Conservation (phyloP, 1,140 invertebrate genomes). For the Sarcophaga bullata region DNA sequence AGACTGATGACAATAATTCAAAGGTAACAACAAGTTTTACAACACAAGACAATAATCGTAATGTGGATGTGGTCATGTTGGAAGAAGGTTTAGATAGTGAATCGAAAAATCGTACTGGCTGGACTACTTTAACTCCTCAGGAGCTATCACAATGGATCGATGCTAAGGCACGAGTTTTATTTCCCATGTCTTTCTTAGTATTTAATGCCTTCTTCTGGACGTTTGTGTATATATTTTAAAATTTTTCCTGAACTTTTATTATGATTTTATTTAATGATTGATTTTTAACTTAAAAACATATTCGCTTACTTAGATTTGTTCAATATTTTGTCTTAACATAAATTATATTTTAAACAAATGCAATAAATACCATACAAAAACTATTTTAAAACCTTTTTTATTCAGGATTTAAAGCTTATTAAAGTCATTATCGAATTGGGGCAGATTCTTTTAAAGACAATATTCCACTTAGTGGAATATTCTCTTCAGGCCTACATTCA, state of each 20-base stretch:
- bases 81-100: slow-evolving; percentile 24
- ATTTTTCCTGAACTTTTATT: neutral
- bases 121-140: slow-evolving; percentile 86
- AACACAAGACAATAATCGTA: slow-evolving; percentile 4
- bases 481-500: no score
- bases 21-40: slow-evolving; percentile 29
- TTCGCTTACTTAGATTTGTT: no score
- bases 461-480: no score
- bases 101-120: slow-evolving; percentile 64
- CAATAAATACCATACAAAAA: no score
- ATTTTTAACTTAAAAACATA: no score
- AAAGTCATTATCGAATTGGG: no score
- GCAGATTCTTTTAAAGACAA: no score
- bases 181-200: slow-evolving; percentile 80
- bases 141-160: slow-evolving; percentile 90
- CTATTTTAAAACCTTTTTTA: no score
- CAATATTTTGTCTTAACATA: no score
- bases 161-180: slow-evolving; percentile 76
- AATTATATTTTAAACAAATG: no score
- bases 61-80: slow-evolving; percentile 8
- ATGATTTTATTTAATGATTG: neutral
- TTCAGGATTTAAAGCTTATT: no score
- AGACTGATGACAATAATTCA: slow-evolving; percentile 38
- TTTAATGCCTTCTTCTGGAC: slow-evolving; percentile 90
- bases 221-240: slow-evolving; percentile 71